Base-by-base conservation (phyloP, 2,797 vertebrate species). In the Coregonus sp. region DNA sequence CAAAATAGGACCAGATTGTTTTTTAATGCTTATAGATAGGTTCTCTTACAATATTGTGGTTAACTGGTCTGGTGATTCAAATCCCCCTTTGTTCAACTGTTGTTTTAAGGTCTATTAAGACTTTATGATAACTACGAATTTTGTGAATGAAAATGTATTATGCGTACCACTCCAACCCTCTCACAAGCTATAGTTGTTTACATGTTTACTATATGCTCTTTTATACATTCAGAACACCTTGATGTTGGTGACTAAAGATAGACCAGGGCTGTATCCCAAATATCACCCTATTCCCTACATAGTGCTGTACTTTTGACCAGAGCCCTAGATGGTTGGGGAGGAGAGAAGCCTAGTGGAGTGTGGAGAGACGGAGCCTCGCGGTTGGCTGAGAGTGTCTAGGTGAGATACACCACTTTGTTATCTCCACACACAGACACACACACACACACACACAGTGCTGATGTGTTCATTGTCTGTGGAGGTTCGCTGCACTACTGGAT, bases 381-480 rank as follows among this genome's bases (percentile, higher is more conserved):
- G 40, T 33, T 77, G 73, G 69, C 52, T 69, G 37, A 78, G 65
- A 75, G 81, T 69, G 69, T 79, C 35, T 72, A 78, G 78, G 85
- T 80, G 75, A 73, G 67, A 75, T 72, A 80, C 59, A 12, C 63
- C 80, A 85, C 86, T 89, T 88, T 81, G 31, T 69, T 6, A n/a
- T n/a, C 33, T 4, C 69, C 76, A 37, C 71, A 33, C 47, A 18
- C 25, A 72, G 20, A 52, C 52, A 6, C 70, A 25, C 25, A 25
- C 76, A 37, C 71, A 33, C 31, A 33, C 2, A 70, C 29, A 56
- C 56, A 70, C 33, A 5, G 20, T 70, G 31, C 50, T 73, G 68
- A 33, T 72, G 80, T 71, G 73, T 80, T 83, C 78, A 81, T 87
- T 86, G 87, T 84, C 78, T 78, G 78, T 78, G 79, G 73, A 81